These are phyloP conservation scores for Urocolius indicus DNA, from an alignment of 2,113 vertebrate species.

Conservation along the genomic window DNA sequence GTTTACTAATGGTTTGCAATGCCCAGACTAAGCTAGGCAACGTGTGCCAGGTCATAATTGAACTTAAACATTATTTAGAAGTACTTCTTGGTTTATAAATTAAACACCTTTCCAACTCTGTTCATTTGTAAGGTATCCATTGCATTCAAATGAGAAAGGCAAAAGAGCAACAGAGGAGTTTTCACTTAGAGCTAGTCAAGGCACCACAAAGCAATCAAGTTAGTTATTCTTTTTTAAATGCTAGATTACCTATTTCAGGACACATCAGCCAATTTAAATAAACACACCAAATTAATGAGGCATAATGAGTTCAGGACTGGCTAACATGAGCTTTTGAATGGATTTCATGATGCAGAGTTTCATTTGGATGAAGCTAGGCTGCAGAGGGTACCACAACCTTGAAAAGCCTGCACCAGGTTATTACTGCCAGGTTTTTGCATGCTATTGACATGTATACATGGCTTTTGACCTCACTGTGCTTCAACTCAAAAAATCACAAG, in stretches of 20 bases:
- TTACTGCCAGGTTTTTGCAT: neutral
- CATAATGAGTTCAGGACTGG: neutral
- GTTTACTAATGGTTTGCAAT: constrained; percentile 26
- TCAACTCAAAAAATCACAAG: neutral
- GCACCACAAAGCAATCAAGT: neutral
- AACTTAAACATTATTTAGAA: constrained; percentile 41
- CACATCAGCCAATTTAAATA: neutral
- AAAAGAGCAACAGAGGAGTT: neutral
- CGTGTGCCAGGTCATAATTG: neutral
- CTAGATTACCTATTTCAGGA: neutral
- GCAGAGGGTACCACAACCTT: neutral
- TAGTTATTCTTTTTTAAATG: neutral
- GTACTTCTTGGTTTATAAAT: constrained; percentile 34
- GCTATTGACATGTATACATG: neutral
- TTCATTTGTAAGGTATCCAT: neutral
- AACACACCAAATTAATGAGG: constrained; percentile 15
- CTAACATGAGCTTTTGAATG: neutral
- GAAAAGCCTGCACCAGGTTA: neutral
- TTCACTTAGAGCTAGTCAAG: neutral
- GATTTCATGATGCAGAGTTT: neutral
- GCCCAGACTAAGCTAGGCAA: neutral
- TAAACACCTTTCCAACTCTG: constrained; percentile 26
- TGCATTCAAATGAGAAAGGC: constrained; percentile 26
- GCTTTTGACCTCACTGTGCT: neutral
- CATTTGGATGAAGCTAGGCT: neutral